These are phyloP conservation scores for Erythrocercus mccallii DNA, from an alignment of 2,113 vertebrate species.

Conservation along the genomic window DNA sequence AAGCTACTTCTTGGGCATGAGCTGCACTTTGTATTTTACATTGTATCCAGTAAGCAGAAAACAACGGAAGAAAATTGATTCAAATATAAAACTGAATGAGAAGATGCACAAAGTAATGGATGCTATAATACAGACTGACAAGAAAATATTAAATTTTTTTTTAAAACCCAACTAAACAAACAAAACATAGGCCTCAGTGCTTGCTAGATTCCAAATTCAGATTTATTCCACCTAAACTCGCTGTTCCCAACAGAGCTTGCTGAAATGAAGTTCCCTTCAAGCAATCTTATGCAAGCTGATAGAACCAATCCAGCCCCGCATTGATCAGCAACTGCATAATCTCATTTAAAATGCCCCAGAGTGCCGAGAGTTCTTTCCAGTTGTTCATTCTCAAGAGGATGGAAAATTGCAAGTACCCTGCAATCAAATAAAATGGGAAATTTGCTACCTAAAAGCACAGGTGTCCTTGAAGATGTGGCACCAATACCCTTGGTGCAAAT, in stretches of 20 bases:
- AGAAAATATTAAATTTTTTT: background rate
- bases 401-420: background rate
- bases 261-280: constrained; percentile 11
- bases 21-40: background rate
- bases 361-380: background rate
- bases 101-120: background rate
- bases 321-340: background rate
- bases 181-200: background rate
- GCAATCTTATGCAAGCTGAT: background rate
- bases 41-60: background rate
- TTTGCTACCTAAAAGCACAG: background rate
- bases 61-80: background rate
- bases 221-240: background rate
- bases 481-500: background rate
- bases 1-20: background rate
- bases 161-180: background rate
- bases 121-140: background rate
- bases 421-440: background rate
- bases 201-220: background rate
- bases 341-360: constrained; percentile 2
- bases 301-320: background rate
- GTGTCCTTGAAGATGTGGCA: background rate
- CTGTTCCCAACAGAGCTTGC: background rate
- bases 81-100: background rate
- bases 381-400: background rate